A percentile compares a stretch with the other conserved stretches of the same genome.
Evolutionary conservation across 2,113 vertebrate genomes (phyloP).

Genomic region (Verasper variegatus): DNA sequence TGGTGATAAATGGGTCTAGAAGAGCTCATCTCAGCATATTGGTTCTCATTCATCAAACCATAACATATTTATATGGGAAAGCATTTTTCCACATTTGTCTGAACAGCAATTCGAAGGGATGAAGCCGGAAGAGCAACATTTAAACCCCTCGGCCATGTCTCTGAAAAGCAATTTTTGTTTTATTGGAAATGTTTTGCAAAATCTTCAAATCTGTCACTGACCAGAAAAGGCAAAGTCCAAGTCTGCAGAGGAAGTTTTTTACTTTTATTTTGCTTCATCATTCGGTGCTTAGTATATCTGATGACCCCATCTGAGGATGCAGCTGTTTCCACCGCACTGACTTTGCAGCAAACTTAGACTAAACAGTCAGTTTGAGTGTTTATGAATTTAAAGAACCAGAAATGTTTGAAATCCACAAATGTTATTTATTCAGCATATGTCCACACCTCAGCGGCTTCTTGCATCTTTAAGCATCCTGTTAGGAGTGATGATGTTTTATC

Average conservation of each 20-base stretch:
- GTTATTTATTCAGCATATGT: too few species aligned
- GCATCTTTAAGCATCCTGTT: too few species aligned
- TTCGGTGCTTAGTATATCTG: neutral
- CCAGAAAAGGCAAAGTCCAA: neutral
- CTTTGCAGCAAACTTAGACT: neutral
- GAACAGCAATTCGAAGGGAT: slow-evolving; percentile 47
- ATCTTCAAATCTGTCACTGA: slow-evolving; percentile 8
- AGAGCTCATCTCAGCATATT: slow-evolving; percentile 68
- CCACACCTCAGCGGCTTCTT: too few species aligned
- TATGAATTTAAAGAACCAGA: too few species aligned
- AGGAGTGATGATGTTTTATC: too few species aligned
- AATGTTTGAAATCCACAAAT: too few species aligned
- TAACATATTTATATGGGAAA: slow-evolving; percentile 51
- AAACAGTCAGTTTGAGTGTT: neutral
- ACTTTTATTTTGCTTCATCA: slow-evolving; percentile 7
- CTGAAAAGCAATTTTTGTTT: slow-evolving; percentile 38
- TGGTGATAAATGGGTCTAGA: slow-evolving; percentile 73
- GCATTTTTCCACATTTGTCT: slow-evolving; percentile 48
- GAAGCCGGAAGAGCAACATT: slow-evolving; percentile 33
- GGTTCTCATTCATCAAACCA: slow-evolving; percentile 68
- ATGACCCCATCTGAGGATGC: neutral
- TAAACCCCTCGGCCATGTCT: slow-evolving; percentile 24
- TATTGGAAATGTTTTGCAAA: slow-evolving; percentile 45
- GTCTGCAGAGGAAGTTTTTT: neutral
- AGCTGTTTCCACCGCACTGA: neutral